Evolutionary conservation across 2,797 vertebrate species (phyloP).

Genomic region (Malurus splendens): DNA sequence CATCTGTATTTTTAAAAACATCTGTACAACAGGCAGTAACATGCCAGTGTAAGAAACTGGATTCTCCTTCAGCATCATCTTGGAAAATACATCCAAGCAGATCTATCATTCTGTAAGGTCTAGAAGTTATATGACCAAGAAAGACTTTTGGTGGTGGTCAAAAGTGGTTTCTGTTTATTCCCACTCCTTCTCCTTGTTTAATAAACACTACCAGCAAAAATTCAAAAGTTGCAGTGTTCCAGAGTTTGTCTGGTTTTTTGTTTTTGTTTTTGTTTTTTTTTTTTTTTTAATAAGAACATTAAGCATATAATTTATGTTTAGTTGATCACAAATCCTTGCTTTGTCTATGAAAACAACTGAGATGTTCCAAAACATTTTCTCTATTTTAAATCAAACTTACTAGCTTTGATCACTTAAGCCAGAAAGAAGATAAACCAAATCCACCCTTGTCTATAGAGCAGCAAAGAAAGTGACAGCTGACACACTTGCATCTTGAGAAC

Average conservation of each 20-base stretch:
- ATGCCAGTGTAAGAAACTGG: neutral
- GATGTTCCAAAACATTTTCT: neutral
- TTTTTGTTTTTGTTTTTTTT: neutral
- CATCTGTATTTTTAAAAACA: neutral
- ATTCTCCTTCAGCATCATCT: neutral
- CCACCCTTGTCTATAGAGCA: neutral
- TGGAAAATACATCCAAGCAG: neutral
- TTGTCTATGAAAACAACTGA: neutral
- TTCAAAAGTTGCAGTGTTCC: neutral
- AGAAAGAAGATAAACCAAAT: neutral
- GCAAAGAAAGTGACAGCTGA: neutral
- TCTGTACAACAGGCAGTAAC: conserved; percentile 45
- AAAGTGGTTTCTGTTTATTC: neutral
- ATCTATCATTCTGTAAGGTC: neutral
- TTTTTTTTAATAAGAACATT: neutral
- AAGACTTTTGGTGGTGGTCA: neutral
- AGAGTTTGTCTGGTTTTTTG: neutral
- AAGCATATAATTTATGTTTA: neutral
- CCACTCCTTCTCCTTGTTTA: neutral
- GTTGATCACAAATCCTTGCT: neutral
- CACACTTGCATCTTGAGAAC: neutral
- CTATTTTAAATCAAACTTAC: neutral
- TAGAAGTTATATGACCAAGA: neutral
- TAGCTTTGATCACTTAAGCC: neutral
- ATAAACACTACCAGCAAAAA: neutral